Conservation (phyloP, 2,888 invertebrate species). For the Drosophila setosimentum region DNA sequence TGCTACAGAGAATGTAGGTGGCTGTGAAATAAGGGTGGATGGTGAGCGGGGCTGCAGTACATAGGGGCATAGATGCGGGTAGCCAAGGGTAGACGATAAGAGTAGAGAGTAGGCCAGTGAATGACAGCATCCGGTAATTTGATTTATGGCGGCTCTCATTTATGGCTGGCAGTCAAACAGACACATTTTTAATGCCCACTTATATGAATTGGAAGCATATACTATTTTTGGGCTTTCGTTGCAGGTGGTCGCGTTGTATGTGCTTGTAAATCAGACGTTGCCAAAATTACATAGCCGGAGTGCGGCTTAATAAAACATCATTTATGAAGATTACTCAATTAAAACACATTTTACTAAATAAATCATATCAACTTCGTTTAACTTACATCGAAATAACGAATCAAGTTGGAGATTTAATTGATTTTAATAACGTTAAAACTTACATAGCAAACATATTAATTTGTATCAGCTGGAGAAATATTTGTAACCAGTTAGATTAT, state of each 20-base stretch:
- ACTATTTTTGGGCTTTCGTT: background rate
- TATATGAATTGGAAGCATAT: slow-evolving; percentile 5
- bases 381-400: background rate
- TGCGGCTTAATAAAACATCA: background rate
- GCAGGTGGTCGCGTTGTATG: background rate
- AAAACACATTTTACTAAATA: background rate
- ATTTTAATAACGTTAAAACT: background rate
- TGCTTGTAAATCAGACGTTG: background rate
- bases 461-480: background rate
- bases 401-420: background rate
- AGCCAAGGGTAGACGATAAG: background rate
- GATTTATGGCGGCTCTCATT: slow-evolving; percentile 65
- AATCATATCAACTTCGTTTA: background rate
- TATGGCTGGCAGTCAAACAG: slow-evolving; percentile 38
- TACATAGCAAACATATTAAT: too few relatives aligned
- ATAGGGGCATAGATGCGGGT: background rate
- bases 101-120: slow-evolving; percentile 4
- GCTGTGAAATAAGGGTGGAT: slow-evolving; percentile 3
- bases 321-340: background rate
- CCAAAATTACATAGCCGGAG: too few relatives aligned
- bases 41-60: background rate
- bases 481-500: background rate
- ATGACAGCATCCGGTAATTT: slow-evolving; percentile 60
- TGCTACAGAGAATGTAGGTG: slow-evolving; percentile 19
- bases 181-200: slow-evolving; percentile 36